Base-by-base conservation (phyloP, 2,113 vertebrate species). In the Scomber japonicus region DNA sequence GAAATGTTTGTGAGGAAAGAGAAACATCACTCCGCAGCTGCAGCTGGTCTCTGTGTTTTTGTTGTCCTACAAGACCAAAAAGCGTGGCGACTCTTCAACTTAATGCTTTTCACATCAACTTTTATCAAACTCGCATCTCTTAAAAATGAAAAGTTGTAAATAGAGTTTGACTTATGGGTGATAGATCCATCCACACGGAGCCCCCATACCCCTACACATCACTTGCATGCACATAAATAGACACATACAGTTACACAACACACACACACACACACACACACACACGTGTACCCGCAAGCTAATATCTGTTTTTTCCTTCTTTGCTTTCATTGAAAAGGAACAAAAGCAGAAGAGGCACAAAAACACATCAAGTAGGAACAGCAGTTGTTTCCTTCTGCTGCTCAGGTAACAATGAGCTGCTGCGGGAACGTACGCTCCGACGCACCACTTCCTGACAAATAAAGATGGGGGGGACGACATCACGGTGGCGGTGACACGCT, bases 331-430 rank as follows among this genome's bases (percentile, higher is more conserved):
- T 46, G 55, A 65, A 27, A 67, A 51, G 61, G 79, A 80, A 87
- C 82, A 87, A 82, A 79, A 66, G 67, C 64, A 9, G 13, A 44
- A 74, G 65, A 82, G 77, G 72, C 70, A 81, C 54, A 70, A 56
- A 86, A 82, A 86, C 77, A 86, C 72, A 71, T 49, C 55, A 1
- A 61, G 68, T 64, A 40, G 81, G 88, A 89, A 78, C 83, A 53
- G 79, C 91, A 91, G 91, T 93, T 87, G 90, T 93, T 93, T 93
- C 92, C 93, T 88, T 49, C 24, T 61, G 80, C 84, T 44, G 67
- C 82, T 87, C 89, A 85, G 91, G 90, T 94, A 93, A 91, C 92
- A 93, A 92, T 92, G 84, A 89, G 81, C 80, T 57, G 71, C 64
- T 27, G 82, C 76, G 78, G 81, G 76, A 80, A 79, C 79, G 24